Evolutionary conservation across 2,797 vertebrate genomes (phyloP).

Genomic region (Urophycis tenuis): DNA sequence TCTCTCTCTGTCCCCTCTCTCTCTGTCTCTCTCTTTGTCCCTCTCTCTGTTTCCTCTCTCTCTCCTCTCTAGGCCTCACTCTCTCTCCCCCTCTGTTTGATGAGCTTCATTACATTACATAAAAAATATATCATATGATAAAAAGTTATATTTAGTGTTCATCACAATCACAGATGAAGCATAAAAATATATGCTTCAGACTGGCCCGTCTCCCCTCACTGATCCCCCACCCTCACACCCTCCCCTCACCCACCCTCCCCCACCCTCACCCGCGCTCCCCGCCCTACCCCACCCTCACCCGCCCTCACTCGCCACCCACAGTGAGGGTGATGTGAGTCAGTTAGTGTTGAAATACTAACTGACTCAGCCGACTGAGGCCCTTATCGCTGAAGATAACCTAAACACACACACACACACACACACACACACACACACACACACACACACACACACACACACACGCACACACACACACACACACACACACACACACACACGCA

Average conservation of each 20-base stretch:
- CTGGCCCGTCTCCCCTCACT: no score
- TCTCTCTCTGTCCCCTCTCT: not conserved
- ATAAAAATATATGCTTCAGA: no score
- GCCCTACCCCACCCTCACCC: not conserved
- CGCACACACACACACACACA: constrained; percentile 2
- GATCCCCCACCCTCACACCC: no score
- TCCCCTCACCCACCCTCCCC: no score
- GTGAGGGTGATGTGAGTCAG: constrained; percentile 17
- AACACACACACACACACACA: constrained; percentile 23
- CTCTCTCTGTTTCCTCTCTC: not conserved
- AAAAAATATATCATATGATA: no score
- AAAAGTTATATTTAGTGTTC: no score
- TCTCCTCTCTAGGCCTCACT: no score
- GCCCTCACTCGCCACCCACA: not conserved
- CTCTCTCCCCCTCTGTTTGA: not conserved
- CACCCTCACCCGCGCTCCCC: not conserved
- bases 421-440: constrained; percentile 15
- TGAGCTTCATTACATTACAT: no score
- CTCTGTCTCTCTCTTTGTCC: constrained; percentile 1
- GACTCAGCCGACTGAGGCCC: constrained; percentile 14
- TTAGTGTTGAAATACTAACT: not conserved
- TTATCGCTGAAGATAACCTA: constrained; percentile 39
- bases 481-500: no score
- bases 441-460: constrained; percentile 19
- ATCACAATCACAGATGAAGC: no score